Base-by-base conservation (phyloP, 2,888 invertebrate genomes). In the Isoperla grammatica region DNA sequence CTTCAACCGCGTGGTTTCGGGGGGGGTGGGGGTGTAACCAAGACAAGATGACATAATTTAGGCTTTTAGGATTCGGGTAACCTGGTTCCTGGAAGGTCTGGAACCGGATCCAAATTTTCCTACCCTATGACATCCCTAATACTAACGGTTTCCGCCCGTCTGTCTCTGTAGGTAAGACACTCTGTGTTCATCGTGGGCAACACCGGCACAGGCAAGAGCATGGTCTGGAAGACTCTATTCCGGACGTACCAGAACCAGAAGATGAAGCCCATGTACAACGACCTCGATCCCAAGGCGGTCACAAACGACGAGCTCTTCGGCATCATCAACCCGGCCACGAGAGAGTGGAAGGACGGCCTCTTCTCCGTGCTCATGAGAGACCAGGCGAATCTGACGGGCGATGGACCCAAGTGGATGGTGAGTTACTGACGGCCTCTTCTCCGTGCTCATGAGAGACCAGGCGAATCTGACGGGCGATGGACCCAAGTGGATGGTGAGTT, bases 241-340 rank as follows among this genome's bases (percentile, higher is more conserved):
- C 85, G 81, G 68, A 94, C 95, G 0, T 93, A 95, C 73, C 75
- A 79, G 55, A 90, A 93, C 77, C 79, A 88, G 67, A 90, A 90
- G 71, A 73, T 81, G 59, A 93, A 90, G 71, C 95, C 95, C 0
- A 77, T 84, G 64, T 93, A 85, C 67, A 88, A 90, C 69, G 96
- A 96, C 72, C 78, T 96, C n/a, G 94, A 95, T 73, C 95, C 96
- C 0, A 95, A 96, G 49, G 95, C 95, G 11, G 95, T 96, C 5
- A 95, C 95, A 1, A 95, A 94, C 71, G 93, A 96, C 71, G 96
- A 96, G 72, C 76, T 96, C 39, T 96, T 95, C 74, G 96, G 96
- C 5, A 85, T 94, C 57, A 95, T 96, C 61, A 95, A 95, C 77
- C 92, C 94, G 1, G 80, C 93, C 0, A 95, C 95, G 0, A 81